phyloP scores from a whole-genome alignment of 1,140 invertebrate genomes.

The Ladona fulva region DNA sequence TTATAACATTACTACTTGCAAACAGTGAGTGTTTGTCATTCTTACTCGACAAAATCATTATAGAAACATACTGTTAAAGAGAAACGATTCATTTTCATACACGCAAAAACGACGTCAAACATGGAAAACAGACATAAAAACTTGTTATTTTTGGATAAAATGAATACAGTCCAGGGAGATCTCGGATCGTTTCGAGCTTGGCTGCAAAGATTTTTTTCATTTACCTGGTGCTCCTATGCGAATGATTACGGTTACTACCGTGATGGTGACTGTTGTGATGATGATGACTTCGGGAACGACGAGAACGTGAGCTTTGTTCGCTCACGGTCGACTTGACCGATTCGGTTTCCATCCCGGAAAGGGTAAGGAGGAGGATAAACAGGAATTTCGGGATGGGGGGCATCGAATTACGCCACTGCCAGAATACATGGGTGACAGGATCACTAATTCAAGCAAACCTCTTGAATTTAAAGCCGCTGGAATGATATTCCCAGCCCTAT shows the following conservation, averaged over 20 bases:
- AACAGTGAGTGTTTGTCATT: too few relatives aligned
- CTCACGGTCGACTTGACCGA: slow-evolving; percentile 47
- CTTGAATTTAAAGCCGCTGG: not conserved
- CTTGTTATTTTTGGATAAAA: too few relatives aligned
- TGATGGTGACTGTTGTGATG: slow-evolving; percentile 34
- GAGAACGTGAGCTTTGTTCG: slow-evolving; percentile 48
- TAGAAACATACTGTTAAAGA: too few relatives aligned
- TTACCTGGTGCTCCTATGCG: slow-evolving; percentile 48
- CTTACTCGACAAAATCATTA: too few relatives aligned
- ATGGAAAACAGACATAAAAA: too few relatives aligned
- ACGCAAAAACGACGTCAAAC: too few relatives aligned
- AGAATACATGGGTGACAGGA: slow-evolving; percentile 8
- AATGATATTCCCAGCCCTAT: not conserved
- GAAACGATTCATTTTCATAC: too few relatives aligned
- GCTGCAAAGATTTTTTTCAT: not conserved
- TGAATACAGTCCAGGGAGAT: too few relatives aligned
- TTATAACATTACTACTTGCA: too few relatives aligned
- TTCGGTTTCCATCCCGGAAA: slow-evolving; percentile 48
- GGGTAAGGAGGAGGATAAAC: not conserved
- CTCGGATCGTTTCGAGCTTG: too few relatives aligned
- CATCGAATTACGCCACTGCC: not conserved
- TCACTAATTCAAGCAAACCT: not conserved
- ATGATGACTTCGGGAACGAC: slow-evolving; percentile 42
- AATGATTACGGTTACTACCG: slow-evolving; percentile 40
- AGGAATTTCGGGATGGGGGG: not conserved